Base-by-base conservation (phyloP, 2,113 vertebrate species). In the Tachysurus vachellii region DNA sequence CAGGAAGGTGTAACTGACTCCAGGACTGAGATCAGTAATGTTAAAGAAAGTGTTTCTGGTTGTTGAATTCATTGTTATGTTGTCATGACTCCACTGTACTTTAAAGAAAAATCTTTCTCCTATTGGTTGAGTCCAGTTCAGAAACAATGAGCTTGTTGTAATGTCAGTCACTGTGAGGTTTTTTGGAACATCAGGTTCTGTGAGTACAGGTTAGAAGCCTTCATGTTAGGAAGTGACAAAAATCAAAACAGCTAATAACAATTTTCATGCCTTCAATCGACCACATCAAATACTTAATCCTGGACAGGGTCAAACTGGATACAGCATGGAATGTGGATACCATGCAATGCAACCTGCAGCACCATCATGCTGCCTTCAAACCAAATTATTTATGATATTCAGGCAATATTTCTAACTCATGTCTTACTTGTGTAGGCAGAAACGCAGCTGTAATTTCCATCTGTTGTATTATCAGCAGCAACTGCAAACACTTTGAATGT, bases 131-230 rank as follows among this genome's bases (percentile, higher is more conserved):
- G 14, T 82, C 90, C 88, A 91, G 76, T 17, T 66, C 36, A 91
- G 61, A 36, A 81, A 85, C 66, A 87, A 83, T 47, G 84, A 86
- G 1, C 75, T 70, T 21, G 85, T 79, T 28, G 71, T 76, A 53
- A 88, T 31, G 28, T 82, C 54, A 81, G 82, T 61, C 90, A 85
- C 86, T 59, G 64, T 90, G 56, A 92, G 88, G 83, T 42, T 89
- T 42, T 19, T 79, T 26, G 88, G 68, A 6, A 85, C 16, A 5
- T 76, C 82, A 56, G 88, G 82, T 5, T 82, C 88, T 91, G 42
- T 84, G 68, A 85, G 44, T 1, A 9, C 59, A 84, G 47, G 47
- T 50, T 50, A 50, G 47, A 50, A 9, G 47, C 47, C 47, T 2
- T 50, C 8, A 9, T 50, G 47, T 50, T 9, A 50, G 47, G 8